Evolutionary conservation across 2,113 vertebrate species (phyloP).

Genomic region (Percopsis transmontana): DNA sequence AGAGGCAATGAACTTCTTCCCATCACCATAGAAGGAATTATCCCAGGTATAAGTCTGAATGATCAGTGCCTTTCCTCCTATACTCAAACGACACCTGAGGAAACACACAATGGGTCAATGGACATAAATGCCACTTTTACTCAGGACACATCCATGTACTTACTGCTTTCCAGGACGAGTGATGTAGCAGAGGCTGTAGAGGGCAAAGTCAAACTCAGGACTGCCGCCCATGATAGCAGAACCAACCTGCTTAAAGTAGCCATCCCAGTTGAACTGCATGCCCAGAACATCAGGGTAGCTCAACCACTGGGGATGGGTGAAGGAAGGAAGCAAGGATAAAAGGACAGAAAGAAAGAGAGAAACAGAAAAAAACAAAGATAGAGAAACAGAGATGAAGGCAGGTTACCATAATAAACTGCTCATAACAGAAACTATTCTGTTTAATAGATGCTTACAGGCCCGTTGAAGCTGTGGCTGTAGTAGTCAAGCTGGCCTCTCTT

Average conservation of each 20-base stretch:
- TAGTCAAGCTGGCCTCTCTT: constrained; percentile 85
- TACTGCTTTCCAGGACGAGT: constrained; percentile 85
- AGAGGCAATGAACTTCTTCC: constrained; percentile 86
- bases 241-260: constrained; percentile 90
- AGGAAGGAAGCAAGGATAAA: not conserved
- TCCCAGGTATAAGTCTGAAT: constrained; percentile 92
- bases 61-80: constrained; percentile 80
- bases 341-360: not conserved
- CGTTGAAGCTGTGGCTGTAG: constrained; percentile 89
- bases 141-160: constrained; percentile 55
- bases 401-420: not conserved
- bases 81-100: constrained; percentile 84
- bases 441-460: constrained; percentile 80
- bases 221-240: constrained; percentile 90
- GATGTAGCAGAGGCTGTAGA: constrained; percentile 92
- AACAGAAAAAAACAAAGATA: not conserved
- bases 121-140: not conserved
- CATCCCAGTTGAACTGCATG: constrained; percentile 92
- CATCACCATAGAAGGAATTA: constrained; percentile 81
- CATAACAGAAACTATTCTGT: not conserved
- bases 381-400: not conserved
- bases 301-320: constrained; percentile 79
- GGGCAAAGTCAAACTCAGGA: constrained; percentile 91
- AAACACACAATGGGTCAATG: not conserved
- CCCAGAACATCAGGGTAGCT: constrained; percentile 87